Conservation (phyloP, 1,140 invertebrate genomes). For the Calosoma granatense region DNA sequence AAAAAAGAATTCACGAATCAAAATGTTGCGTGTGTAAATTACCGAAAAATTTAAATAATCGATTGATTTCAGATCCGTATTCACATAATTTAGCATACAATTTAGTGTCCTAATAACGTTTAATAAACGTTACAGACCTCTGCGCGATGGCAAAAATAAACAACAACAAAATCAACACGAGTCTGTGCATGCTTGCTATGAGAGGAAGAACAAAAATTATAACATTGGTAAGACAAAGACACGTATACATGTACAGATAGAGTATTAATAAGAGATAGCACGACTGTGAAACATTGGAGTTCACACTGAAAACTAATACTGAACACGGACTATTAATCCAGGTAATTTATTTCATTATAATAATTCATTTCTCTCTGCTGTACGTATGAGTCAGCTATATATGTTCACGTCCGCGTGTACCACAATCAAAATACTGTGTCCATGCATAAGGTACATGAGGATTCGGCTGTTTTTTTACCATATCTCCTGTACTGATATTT, state of each 20-base stretch:
- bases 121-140: not conserved
- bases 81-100: not conserved
- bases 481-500: conserved; percentile 17
- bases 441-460: not conserved
- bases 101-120: not conserved
- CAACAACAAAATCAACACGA: not conserved
- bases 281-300: not conserved
- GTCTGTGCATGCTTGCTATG: not conserved
- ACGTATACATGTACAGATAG: too few relatives aligned
- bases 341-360: conserved; percentile 34
- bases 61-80: not conserved
- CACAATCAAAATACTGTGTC: conserved; percentile 1
- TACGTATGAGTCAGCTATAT: conserved; percentile 9
- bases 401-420: conserved; percentile 7
- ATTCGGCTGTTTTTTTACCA: not conserved
- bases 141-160: not conserved
- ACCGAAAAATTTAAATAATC: not conserved
- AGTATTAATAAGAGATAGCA: too few relatives aligned
- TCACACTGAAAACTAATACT: conserved; percentile 27
- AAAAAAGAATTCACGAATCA: too few relatives aligned
- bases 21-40: not conserved
- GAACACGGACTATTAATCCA: conserved; percentile 29
- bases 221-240: too few relatives aligned
- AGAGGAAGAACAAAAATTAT: not conserved
- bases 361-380: conserved; percentile 28